Conservation (phyloP, 1,140 invertebrate genomes). For the Epicauta chinensis region DNA sequence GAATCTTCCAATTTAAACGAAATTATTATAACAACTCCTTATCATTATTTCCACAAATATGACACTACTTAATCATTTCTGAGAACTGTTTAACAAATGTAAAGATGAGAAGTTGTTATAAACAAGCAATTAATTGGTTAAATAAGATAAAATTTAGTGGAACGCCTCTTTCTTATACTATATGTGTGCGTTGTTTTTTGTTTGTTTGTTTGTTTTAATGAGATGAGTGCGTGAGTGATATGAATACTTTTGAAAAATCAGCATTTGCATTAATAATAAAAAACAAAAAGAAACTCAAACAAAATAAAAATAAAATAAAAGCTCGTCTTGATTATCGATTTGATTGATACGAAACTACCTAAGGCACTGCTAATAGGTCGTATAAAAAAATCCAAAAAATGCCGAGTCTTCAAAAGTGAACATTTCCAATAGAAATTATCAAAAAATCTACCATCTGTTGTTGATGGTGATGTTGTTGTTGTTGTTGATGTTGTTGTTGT, state of each 20-base stretch:
- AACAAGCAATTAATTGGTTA: too few relatives aligned
- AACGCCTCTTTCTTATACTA: too few relatives aligned
- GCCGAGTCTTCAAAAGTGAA: slow-evolving; percentile 37
- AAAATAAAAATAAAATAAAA: slow-evolving; percentile 3
- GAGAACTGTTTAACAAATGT: too few relatives aligned
- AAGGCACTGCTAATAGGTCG: slow-evolving; percentile 30
- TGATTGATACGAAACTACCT: slow-evolving; percentile 32
- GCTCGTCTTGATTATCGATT: neutral
- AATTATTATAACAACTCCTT: too few relatives aligned
- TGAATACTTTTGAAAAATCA: slow-evolving; percentile 27
- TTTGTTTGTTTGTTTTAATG: neutral
- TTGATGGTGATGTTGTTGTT: slow-evolving; percentile 33
- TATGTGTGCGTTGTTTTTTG: neutral
- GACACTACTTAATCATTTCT: too few relatives aligned
- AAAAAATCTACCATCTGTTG: slow-evolving; percentile 35
- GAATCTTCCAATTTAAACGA: too few relatives aligned
- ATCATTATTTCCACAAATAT: too few relatives aligned
- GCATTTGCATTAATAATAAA: slow-evolving; percentile 9
- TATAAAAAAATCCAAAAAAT: slow-evolving; percentile 30
- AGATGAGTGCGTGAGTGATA: slow-evolving; percentile 1
- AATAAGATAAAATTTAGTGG: too few relatives aligned
- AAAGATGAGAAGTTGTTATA: too few relatives aligned
- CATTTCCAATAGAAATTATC: slow-evolving; percentile 36
- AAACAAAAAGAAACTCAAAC: slow-evolving; percentile 6
- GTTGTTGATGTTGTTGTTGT: slow-evolving; percentile 15